phyloP scores from a whole-genome alignment of 2,113 vertebrate genomes.

The Rhineura floridana region DNA sequence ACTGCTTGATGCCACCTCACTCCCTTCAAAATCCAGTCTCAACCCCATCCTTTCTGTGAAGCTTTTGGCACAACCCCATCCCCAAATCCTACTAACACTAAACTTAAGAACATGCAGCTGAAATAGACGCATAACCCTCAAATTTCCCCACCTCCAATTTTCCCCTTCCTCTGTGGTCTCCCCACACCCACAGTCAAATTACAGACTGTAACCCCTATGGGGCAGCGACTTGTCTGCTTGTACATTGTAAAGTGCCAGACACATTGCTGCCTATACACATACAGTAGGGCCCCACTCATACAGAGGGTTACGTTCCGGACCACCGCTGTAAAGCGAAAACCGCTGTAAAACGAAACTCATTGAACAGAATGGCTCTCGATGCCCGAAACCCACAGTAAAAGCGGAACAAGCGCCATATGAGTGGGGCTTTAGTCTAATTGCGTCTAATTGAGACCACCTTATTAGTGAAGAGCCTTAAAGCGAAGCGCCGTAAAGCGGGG shows the following conservation, averaged over 20 bases:
- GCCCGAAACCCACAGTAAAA: too few species aligned
- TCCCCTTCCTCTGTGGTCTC: neutral
- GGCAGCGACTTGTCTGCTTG: neutral
- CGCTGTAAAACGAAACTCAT: too few species aligned
- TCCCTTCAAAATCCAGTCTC: neutral
- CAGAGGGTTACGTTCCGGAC: too few species aligned
- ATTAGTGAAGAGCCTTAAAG: too few species aligned
- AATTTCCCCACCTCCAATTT: neutral
- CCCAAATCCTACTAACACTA: neutral
- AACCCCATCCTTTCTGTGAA: neutral
- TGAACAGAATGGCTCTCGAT: too few species aligned
- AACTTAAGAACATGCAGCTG: neutral
- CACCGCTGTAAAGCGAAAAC: too few species aligned
- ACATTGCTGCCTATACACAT: too few species aligned
- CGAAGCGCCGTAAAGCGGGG: too few species aligned
- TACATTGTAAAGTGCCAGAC: neutral
- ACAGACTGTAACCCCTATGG: neutral
- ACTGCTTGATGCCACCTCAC: neutral
- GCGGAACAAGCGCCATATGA: too few species aligned
- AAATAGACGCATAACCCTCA: neutral
- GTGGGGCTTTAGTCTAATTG: too few species aligned
- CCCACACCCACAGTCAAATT: neutral
- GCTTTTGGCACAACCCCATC: neutral
- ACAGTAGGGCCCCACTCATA: too few species aligned
- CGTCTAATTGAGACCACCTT: too few species aligned